Conservation (phyloP, 2,888 invertebrate genomes). For the Heliconius cydno region DNA sequence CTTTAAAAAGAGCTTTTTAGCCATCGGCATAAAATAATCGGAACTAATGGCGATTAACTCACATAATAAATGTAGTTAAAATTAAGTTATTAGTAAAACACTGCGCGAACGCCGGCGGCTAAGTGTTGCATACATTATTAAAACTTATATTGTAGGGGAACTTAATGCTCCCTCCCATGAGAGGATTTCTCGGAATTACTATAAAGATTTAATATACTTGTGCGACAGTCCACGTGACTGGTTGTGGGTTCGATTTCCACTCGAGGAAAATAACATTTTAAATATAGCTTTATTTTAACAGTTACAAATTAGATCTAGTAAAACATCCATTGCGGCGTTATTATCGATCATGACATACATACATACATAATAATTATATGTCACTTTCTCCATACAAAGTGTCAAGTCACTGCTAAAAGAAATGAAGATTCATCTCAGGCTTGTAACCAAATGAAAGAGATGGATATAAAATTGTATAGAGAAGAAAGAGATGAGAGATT, state of each 20-base stretch:
- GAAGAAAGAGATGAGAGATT: neutral
- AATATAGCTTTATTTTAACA: neutral
- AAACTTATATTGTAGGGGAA: too few species aligned
- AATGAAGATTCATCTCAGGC: slow-evolving; percentile 37
- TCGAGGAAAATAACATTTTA: too few species aligned
- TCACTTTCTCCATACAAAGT: slow-evolving; percentile 46
- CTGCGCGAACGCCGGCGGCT: slow-evolving; percentile 16
- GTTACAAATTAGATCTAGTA: slow-evolving; percentile 1
- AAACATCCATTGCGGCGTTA: neutral
- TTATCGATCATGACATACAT: slow-evolving; percentile 32
- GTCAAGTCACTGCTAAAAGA: slow-evolving; percentile 43
- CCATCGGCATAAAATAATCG: neutral
- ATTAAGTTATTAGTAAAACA: slow-evolving; percentile 27
- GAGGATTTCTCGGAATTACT: too few species aligned
- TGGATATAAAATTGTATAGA: neutral
- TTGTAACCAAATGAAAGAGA: slow-evolving; percentile 25
- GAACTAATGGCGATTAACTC: slow-evolving; percentile 5
- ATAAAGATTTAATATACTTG: too few species aligned
- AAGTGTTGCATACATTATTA: neutral
- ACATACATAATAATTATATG: slow-evolving; percentile 36
- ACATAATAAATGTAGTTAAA: neutral
- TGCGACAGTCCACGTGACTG: too few species aligned
- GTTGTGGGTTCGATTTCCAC: too few species aligned
- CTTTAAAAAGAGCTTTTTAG: neutral
- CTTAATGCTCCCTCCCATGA: too few species aligned